Evolutionary conservation across 2,888 invertebrate species (phyloP).

Genomic region (Himalopsyche anomala): DNA sequence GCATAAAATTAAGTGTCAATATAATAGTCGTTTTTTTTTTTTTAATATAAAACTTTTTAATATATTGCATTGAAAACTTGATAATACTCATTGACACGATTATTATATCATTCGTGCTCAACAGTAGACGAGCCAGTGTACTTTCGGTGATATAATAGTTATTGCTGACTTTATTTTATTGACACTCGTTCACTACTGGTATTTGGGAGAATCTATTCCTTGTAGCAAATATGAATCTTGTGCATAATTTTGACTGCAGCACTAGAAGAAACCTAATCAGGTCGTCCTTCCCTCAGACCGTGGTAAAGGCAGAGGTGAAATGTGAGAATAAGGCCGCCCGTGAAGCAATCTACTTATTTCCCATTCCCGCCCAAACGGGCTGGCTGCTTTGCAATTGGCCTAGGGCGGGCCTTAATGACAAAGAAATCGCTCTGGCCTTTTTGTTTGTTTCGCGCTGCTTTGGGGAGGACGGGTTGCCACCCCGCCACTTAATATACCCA

Average conservation of each 20-base stretch:
- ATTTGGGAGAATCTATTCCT: no score
- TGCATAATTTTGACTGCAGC: not conserved
- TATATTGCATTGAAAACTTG: no score
- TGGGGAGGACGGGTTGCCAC: slow-evolving; percentile 17
- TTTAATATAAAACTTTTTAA: no score
- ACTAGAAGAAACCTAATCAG: not conserved
- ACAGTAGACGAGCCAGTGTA: no score
- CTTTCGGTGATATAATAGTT: no score
- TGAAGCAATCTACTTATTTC: slow-evolving; percentile 38
- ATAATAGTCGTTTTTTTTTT: no score
- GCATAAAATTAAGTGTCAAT: no score
- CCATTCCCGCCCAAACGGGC: slow-evolving; percentile 38
- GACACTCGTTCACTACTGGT: no score
- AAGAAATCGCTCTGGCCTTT: slow-evolving; percentile 43
- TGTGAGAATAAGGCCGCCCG: slow-evolving; percentile 32
- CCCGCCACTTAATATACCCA: slow-evolving; percentile 39
- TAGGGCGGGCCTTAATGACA: slow-evolving; percentile 41
- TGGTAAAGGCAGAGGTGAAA: slow-evolving; percentile 26
- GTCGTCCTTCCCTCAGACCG: not conserved
- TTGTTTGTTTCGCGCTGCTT: slow-evolving; percentile 42
- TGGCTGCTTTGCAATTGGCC: slow-evolving; percentile 42
- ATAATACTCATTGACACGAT: no score
- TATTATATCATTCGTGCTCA: no score
- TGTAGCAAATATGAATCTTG: not conserved
- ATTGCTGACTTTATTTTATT: no score